Base-by-base conservation (phyloP, 2,888 invertebrate species). In the Lepidonotus clava region DNA sequence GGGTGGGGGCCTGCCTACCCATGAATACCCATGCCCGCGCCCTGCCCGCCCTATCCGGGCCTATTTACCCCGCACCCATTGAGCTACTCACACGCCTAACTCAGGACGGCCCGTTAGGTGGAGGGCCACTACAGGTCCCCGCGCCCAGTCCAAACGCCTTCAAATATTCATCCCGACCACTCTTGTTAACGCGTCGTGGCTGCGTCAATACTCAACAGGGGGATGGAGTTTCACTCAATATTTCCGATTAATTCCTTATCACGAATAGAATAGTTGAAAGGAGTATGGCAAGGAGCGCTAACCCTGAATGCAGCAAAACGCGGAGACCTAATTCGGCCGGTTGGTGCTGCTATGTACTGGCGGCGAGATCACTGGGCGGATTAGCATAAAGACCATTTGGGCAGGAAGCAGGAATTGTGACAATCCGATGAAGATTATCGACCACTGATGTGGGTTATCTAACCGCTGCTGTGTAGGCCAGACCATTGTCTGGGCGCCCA, bases 301-400 rank as follows among this genome's bases (percentile, higher is more conserved):
- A 61, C 24, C 28, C 61, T 61, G 61, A 61, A 61, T 61, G 28
- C 61, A 61, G 53, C 28, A 61, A 46, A 46, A 46, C 18, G 46
- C 18, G 53, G 53, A 24, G 53, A 24, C 24, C 24, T 61, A 61
- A 61, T 24, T 24, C 18, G 53, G 53, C 2, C 4, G 53, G 2
- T 53, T 18, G 11, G 28, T 28, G 61, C 61, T 2, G 61, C 61
- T 61, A 24, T 61, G 61, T 61, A n/a, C 61, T n/a, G 28, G 24
- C n/a, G 61, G 61, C 24, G 61, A 61, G 61, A 24, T 61, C 61
- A n/a, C 24, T 11, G 21, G 21, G 4, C 0, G 61, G 61, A 61
- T 61, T 61, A 61, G 61, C 61, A 61, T 61, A 61, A 61, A 61
- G 61, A 61, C 61, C 61, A 61, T 24, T 61, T 18, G 28, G 61